Evolutionary conservation across 1,140 invertebrate genomes (phyloP), one percentile per base, ranked within the genome.

Genomic region (Eumaeus atala): DNA sequence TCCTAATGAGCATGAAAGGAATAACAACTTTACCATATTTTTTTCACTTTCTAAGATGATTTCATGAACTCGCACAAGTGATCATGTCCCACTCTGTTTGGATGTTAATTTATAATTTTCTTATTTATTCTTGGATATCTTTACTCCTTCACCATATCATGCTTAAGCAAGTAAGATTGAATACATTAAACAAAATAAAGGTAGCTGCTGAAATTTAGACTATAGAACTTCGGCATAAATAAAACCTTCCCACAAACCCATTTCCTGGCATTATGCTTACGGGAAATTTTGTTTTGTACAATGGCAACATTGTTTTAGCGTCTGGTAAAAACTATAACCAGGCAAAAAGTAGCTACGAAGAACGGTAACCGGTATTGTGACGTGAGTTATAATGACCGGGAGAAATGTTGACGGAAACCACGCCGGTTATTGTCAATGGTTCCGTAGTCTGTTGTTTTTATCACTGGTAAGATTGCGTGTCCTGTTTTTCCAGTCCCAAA

Each of bases 401-500:
- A 66, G 63, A 66, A 60, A 66, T 59, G 65, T 67, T 71, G 59
- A 58, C 65, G 74, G 74, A 74, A 74, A 70, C 66, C 68, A 72
- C 63, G 62, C 64, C 21, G 55, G 58, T 55, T 60, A 55, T 61
- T 58, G 62, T 61, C 42, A 61, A 55, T 37, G n/a, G 47, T 48
- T 48, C 36, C 52, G 42, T 51, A 57, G n/a, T n/a, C n/a, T n/a
- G n/a, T n/a, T 38, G 54, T 63, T 61, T 54, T 54, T 58, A 53
- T 50, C 28, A 37, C 56, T 28, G 21, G 21, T 6, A 28, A 28
- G 2, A 28, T 28, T 28, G 21, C 21, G 21, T 28, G 21, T 28
- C 21, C 21, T 28, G 21, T 28, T 28, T 28, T 28, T 28, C 21
- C 21, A 28, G 21, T 28, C 6, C 21, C 21, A 28, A 28, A 28